Conservation (phyloP, 2,888 invertebrate species). For the Trachelus stipa region DNA sequence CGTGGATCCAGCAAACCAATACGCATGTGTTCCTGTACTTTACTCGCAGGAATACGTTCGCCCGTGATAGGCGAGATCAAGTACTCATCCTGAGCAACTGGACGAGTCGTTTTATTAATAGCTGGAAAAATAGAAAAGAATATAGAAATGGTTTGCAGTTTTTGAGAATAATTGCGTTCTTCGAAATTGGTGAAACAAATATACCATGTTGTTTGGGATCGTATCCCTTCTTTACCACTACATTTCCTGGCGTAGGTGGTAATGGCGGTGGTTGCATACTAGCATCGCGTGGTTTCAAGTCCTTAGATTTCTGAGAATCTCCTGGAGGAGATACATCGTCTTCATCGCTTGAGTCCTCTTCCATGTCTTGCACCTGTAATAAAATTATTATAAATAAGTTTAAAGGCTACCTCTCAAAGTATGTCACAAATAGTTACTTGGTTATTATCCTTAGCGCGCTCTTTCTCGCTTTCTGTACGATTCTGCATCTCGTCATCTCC, state of each 20-base stretch:
- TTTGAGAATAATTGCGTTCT: not conserved
- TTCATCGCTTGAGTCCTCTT: slow-evolving; percentile 84
- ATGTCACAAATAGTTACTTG: slow-evolving; percentile 52
- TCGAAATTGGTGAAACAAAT: not conserved
- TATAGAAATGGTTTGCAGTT: not conserved
- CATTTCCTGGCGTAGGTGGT: slow-evolving; percentile 91
- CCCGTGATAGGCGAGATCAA: slow-evolving; percentile 98
- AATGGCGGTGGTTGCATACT: slow-evolving; percentile 75
- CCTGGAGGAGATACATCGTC: slow-evolving; percentile 66
- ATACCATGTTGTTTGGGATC: slow-evolving; percentile 86
- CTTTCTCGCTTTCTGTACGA: slow-evolving; percentile 62
- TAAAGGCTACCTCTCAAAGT: not conserved
- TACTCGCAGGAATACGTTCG: slow-evolving; percentile 95
- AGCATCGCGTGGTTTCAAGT: slow-evolving; percentile 64
- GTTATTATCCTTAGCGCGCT: slow-evolving; percentile 68
- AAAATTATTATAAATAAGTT: slow-evolving; percentile 16
- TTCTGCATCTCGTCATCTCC: slow-evolving; percentile 76
- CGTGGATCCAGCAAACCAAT: slow-evolving; percentile 96
- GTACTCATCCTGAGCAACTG: slow-evolving; percentile 84
- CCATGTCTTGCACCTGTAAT: slow-evolving; percentile 85
- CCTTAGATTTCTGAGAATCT: slow-evolving; percentile 54
- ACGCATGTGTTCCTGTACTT: slow-evolving; percentile 98
- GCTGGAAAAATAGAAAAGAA: slow-evolving; percentile 27
- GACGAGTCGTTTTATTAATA: slow-evolving; percentile 72
- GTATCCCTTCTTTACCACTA: slow-evolving; percentile 94